Conservation (phyloP, 2,113 vertebrate genomes). For the Solenodon paradoxus region DNA sequence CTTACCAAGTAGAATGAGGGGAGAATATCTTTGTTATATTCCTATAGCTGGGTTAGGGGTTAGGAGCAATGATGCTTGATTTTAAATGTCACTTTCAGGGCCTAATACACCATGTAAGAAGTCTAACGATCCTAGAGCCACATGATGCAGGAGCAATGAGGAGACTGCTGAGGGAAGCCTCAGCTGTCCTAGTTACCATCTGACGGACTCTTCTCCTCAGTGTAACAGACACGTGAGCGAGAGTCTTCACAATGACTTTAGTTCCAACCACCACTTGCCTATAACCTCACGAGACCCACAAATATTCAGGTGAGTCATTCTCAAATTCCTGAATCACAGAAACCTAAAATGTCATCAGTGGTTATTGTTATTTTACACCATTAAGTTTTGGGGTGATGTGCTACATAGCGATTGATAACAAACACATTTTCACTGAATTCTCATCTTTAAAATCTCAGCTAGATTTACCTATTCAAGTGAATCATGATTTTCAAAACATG, state of each 20-base stretch:
- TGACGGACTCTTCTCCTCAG: neutral
- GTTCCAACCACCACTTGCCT: neutral
- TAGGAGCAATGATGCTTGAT: neutral
- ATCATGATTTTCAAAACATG: neutral
- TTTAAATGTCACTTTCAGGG: neutral
- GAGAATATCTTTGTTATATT: accelerated
- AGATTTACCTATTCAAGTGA: neutral
- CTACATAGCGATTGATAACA: neutral
- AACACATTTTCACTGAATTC: neutral
- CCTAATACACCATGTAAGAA: neutral
- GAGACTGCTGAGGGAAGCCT: neutral
- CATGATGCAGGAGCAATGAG: neutral
- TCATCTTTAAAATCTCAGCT: neutral
- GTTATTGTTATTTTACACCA: neutral
- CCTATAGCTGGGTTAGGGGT: neutral
- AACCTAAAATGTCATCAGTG: neutral
- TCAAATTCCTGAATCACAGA: neutral
- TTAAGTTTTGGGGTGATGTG: neutral
- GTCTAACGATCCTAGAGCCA: neutral
- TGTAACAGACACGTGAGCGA: neutral
- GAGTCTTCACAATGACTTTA: neutral
- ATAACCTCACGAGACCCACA: neutral
- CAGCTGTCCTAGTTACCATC: no score
- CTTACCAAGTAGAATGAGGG: neutral
- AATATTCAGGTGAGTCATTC: neutral